Evolutionary conservation across 2,797 vertebrate genomes (phyloP).

Genomic region (Scolopax bukidnonensis): DNA sequence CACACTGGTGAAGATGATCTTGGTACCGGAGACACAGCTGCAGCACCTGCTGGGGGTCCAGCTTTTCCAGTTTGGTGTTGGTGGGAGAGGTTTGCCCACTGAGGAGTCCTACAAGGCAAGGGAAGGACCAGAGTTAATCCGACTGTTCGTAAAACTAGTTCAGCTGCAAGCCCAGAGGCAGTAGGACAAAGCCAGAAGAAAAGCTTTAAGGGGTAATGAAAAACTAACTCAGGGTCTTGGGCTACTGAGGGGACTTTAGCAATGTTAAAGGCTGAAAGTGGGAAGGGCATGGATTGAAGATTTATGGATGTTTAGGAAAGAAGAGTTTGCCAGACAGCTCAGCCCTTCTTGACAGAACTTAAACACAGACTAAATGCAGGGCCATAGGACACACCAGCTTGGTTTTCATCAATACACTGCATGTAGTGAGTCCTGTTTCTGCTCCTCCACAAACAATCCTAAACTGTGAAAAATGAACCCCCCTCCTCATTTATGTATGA

Average conservation of each 20-base stretch:
- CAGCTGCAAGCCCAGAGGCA: neutral
- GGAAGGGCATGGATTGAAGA: neutral
- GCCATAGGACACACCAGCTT: rapidly evolving
- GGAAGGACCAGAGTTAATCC: neutral
- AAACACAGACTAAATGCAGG: neutral
- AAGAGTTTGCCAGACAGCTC: neutral
- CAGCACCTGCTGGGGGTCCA: constrained; percentile 92
- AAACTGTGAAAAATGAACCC: neutral
- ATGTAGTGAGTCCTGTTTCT: neutral
- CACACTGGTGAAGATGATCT: constrained; percentile 96
- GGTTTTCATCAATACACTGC: rapidly evolving
- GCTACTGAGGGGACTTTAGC: neutral
- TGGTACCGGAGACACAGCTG: constrained; percentile 95
- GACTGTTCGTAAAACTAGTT: neutral
- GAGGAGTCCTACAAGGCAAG: constrained; percentile 83
- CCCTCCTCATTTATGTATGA: neutral
- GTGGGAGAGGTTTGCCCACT: constrained; percentile 93
- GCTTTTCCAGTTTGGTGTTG: constrained; percentile 88
- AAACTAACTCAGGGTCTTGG: neutral
- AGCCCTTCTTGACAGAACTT: neutral
- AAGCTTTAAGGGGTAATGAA: neutral
- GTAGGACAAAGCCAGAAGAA: neutral
- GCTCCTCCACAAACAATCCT: neutral
- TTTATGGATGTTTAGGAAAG: neutral
- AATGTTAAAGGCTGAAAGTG: neutral